Conservation (phyloP, 2,888 invertebrate species). For the Drosophila longiperda region DNA sequence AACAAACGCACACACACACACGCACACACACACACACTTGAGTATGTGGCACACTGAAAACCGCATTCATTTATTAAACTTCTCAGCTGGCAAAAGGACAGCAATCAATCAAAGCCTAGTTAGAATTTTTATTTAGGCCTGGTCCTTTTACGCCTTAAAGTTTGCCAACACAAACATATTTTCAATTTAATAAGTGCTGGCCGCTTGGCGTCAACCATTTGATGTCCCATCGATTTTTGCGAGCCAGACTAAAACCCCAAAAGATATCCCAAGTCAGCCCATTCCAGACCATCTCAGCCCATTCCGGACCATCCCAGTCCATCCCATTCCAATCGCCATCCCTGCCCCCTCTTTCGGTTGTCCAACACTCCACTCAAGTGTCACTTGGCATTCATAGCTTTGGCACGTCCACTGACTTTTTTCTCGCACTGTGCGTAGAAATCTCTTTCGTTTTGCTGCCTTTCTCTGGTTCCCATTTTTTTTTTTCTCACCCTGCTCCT, state of each 20-base stretch:
- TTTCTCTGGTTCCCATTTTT: constrained; percentile 1
- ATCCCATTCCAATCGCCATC: neutral
- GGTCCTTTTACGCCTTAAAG: constrained; percentile 38
- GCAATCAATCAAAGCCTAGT: constrained; percentile 68
- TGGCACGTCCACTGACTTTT: constrained; percentile 64
- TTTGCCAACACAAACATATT: constrained; percentile 43
- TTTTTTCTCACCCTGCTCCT: neutral
- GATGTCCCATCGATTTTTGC: constrained; percentile 69
- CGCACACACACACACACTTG: neutral
- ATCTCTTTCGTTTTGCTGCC: constrained; percentile 37
- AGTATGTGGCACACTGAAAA: constrained; percentile 38
- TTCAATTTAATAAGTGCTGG: constrained; percentile 72
- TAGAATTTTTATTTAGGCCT: neutral
- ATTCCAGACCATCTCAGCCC: neutral
- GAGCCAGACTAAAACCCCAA: constrained; percentile 9
- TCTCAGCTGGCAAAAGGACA: constrained; percentile 66
- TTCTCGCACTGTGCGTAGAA: constrained; percentile 54
- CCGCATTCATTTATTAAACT: constrained; percentile 75
- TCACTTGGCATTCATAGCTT: constrained; percentile 67
- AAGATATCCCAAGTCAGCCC: constrained; percentile 14
- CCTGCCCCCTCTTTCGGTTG: constrained; percentile 15
- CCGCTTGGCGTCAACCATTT: constrained; percentile 49
- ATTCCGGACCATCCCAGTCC: neutral
- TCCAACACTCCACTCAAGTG: constrained; percentile 63
- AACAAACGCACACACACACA: constrained; percentile 18